Base-by-base conservation (phyloP, 2,888 invertebrate genomes). In the Margaritifera margaritifera region DNA sequence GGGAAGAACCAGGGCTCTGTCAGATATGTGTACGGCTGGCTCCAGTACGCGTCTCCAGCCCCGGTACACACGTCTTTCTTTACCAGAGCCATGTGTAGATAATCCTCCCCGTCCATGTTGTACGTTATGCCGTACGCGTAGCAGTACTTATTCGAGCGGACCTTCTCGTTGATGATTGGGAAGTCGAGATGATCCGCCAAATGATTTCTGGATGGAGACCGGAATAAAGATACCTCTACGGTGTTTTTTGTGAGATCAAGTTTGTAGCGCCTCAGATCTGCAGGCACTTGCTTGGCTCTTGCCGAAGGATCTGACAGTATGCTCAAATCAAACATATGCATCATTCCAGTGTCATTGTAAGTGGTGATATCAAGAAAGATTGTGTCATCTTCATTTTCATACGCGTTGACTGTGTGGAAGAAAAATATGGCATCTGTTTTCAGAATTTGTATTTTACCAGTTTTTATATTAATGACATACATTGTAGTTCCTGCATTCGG, bases 391-490 rank as follows among this genome's bases (percentile, higher is more conserved):
- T 67, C 65, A 18, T 71, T n/a, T 73, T 87, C 84, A 62, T 77
- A 87, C 5, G 86, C 82, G 66, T 87, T 87, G 19, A 84, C 71
- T 62, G 83, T 83, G 67, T 87, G 87, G 78, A 85, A 80, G 55
- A 76, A 68, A 69, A 86, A 85, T 15, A 79, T 71, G 50, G 71
- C 79, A 22, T 71, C 74, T 19, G 82, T 81, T 51, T 70, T 64
- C 24, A 84, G 56, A 19, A 69, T 71, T 0, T 54, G 67, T 4
- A 84, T 72, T 18, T 75, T 64, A 1, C 84, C 82, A 1, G 81
- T 79, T 58, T 75, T 75, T 52, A 87, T 64, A 55, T 84, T 62
- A 4, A 86, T 77, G 8, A 84, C 76, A 70, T 82, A 83, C 18
- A 85, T 63, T 5, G 66, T 71, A 20, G 81, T 72, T 19, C 69